phyloP scores from a whole-genome alignment of 2,888 invertebrate species.

The Polymixis flavicincta region DNA sequence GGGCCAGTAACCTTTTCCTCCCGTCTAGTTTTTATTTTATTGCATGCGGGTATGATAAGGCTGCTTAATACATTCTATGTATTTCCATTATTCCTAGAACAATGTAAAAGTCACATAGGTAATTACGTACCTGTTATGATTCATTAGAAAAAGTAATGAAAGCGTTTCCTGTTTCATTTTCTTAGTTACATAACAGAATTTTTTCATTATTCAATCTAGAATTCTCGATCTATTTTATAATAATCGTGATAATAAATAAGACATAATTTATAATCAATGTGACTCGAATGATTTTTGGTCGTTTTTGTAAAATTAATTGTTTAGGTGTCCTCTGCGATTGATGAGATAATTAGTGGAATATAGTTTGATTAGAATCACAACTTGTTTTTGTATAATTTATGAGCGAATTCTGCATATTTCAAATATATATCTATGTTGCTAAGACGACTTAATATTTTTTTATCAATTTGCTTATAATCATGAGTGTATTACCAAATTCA shows the following conservation, averaged over 20 bases:
- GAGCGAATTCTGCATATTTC: slow-evolving; percentile 15
- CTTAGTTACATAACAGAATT: slow-evolving; percentile 10
- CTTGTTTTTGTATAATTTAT: slow-evolving; percentile 54
- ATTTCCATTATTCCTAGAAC: slow-evolving; percentile 43
- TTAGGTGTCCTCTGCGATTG: slow-evolving; percentile 53
- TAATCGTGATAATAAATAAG: slow-evolving; percentile 10
- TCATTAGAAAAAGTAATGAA: slow-evolving; percentile 37
- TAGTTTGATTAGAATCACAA: slow-evolving; percentile 47
- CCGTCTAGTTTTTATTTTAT: slow-evolving; percentile 28
- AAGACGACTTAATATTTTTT: not conserved
- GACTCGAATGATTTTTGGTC: slow-evolving; percentile 18
- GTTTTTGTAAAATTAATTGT: slow-evolving; percentile 27
- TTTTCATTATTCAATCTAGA: slow-evolving; percentile 10
- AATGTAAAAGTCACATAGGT: slow-evolving; percentile 34
- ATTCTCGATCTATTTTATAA: slow-evolving; percentile 24
- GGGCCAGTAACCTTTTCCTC: slow-evolving; percentile 47
- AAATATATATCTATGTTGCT: slow-evolving; percentile 1
- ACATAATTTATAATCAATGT: slow-evolving; percentile 39
- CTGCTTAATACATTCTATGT: slow-evolving; percentile 23
- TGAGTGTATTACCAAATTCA: slow-evolving; percentile 8
- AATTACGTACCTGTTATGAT: slow-evolving; percentile 29
- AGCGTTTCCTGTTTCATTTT: slow-evolving; percentile 26
- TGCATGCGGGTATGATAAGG: slow-evolving; percentile 46
- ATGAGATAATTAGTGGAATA: slow-evolving; percentile 62
- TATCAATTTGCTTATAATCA: not conserved